Percentiles rank a stretch among this genome's conserved stretches.
Conservation (phyloP, 53 echinoderm and acorn worm species). For the Apostichopus leukothele region DNA sequence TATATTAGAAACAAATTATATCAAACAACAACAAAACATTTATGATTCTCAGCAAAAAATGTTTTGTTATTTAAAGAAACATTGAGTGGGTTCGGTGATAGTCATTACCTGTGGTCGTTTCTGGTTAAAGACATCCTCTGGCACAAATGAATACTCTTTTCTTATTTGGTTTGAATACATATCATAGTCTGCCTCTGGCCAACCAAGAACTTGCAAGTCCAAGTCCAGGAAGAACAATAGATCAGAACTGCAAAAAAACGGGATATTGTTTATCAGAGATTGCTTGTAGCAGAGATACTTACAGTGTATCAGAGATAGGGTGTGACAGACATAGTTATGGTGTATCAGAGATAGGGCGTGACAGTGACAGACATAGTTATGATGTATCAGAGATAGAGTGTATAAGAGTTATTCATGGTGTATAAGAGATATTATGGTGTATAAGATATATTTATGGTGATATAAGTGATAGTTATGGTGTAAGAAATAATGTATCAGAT, state of each 20-base stretch:
- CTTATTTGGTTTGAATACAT: conserved; percentile 68
- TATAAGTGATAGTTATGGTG: too few species aligned
- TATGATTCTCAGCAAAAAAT: neutral
- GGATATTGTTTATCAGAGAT: neutral
- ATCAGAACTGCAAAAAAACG: conserved; percentile 61
- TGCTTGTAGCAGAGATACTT: too few species aligned
- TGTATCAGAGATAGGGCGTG: too few species aligned
- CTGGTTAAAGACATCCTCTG: conserved; percentile 53
- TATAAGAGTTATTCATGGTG: too few species aligned
- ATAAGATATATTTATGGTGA: too few species aligned
- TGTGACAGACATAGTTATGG: too few species aligned
- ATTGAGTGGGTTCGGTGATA: neutral
- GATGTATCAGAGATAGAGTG: too few species aligned
- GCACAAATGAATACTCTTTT: conserved; percentile 74
- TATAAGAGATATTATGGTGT: too few species aligned
- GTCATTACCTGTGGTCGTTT: conserved; percentile 65
- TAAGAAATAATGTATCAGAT: too few species aligned
- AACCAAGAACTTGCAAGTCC: conserved; percentile 82
- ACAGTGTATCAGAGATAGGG: neutral
- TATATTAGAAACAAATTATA: too few species aligned
- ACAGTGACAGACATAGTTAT: too few species aligned
- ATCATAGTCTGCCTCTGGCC: conserved; percentile 61
- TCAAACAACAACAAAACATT: neutral
- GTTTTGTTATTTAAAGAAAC: neutral
- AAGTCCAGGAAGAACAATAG: conserved; percentile 80